Percentiles rank a stretch among this genome's conserved stretches.
phyloP scores from a whole-genome alignment of 2,888 invertebrate species.

The Spisula solida region DNA sequence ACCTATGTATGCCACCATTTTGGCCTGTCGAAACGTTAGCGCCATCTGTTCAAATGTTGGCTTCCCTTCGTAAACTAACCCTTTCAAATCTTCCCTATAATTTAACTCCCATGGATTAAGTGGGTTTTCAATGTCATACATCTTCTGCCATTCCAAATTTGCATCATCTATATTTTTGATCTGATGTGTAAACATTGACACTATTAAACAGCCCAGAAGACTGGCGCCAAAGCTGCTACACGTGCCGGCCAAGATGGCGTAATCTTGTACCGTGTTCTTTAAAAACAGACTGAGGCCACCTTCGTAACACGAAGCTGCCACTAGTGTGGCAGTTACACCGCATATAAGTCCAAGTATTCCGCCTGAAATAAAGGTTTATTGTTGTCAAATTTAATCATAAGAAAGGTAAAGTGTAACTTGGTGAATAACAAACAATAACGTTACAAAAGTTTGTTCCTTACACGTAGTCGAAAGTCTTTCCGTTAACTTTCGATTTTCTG shows the following conservation, averaged over 20 bases:
- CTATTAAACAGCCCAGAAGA: slow-evolving; percentile 77
- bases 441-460: too few relatives aligned
- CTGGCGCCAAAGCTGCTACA: slow-evolving; percentile 82
- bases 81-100: slow-evolving; percentile 81
- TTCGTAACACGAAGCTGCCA: slow-evolving; percentile 79
- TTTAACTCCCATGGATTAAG: slow-evolving; percentile 84
- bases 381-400: too few relatives aligned
- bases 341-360: slow-evolving; percentile 79
- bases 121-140: slow-evolving; percentile 84
- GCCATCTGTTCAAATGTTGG: slow-evolving; percentile 84
- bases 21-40: slow-evolving; percentile 79
- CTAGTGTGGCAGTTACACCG: slow-evolving; percentile 79
- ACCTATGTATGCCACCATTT: slow-evolving; percentile 80
- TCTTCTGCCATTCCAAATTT: slow-evolving; percentile 83
- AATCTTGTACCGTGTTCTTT: slow-evolving; percentile 82
- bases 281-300: slow-evolving; percentile 80
- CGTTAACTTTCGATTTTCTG: too few relatives aligned
- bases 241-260: slow-evolving; percentile 83
- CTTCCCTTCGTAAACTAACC: slow-evolving; percentile 79
- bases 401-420: too few relatives aligned
- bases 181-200: slow-evolving; percentile 79
- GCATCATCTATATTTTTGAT: slow-evolving; percentile 76
- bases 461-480: too few relatives aligned
- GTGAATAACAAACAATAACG: too few relatives aligned
- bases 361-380: slow-evolving; percentile 72